A percentile compares a stretch with the other conserved stretches of the same genome.
These are phyloP conservation scores for Elymnias hypermnestra DNA, from an alignment of 1,140 invertebrate genomes.

Conservation along the genomic window DNA sequence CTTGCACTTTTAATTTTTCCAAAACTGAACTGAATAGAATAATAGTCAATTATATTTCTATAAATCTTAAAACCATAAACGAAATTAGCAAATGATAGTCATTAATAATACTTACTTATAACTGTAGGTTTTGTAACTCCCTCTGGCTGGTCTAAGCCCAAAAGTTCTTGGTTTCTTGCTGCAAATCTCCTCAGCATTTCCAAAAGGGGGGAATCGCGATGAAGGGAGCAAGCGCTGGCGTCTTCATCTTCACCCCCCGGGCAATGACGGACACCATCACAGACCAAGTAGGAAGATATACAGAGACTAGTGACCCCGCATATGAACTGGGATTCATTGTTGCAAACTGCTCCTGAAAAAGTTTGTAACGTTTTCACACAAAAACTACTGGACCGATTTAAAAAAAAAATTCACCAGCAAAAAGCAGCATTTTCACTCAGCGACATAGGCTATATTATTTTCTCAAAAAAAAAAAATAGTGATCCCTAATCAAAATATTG, in stretches of 20 bases:
- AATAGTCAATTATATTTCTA: too few relatives aligned
- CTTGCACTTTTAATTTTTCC: too few relatives aligned
- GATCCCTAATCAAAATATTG: too few relatives aligned
- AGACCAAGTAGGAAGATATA: slow-evolving; percentile 78
- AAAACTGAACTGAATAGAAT: too few relatives aligned
- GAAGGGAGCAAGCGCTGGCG: slow-evolving; percentile 40
- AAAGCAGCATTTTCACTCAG: too few relatives aligned
- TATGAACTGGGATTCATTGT: slow-evolving; percentile 56
- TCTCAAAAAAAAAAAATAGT: too few relatives aligned
- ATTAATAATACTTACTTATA: slow-evolving; percentile 65
- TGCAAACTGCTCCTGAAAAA: slow-evolving; percentile 49
- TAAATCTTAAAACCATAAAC: too few relatives aligned
- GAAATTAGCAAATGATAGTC: too few relatives aligned
- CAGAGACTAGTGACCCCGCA: slow-evolving; percentile 69
- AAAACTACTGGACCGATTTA: too few relatives aligned
- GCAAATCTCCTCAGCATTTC: slow-evolving; percentile 60
- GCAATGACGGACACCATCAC: slow-evolving; percentile 79
- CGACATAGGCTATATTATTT: too few relatives aligned
- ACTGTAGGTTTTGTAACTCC: slow-evolving; percentile 58
- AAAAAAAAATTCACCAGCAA: too few relatives aligned
- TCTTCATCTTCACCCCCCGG: slow-evolving; percentile 76
- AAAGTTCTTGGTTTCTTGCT: slow-evolving; percentile 60
- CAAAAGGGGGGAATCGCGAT: slow-evolving; percentile 52
- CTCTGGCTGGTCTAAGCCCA: slow-evolving; percentile 55
- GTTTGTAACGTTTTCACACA: too few relatives aligned